A percentile compares a stretch with the other conserved stretches of the same genome.
phyloP scores from a whole-genome alignment of 1,140 invertebrate species.

The Antheraea mylitta region DNA sequence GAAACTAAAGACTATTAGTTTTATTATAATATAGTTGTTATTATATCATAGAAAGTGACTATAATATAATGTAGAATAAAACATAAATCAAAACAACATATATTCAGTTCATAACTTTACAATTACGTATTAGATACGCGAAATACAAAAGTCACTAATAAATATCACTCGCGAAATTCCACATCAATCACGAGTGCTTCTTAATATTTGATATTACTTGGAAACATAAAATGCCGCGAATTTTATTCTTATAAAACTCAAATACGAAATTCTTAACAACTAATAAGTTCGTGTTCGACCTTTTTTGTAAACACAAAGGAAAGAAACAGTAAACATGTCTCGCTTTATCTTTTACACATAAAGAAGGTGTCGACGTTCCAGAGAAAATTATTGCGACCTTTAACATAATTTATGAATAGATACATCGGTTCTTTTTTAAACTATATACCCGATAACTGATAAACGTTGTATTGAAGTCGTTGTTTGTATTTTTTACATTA shows the following conservation, averaged over 20 bases:
- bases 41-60: neutral
- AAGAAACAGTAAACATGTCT: neutral
- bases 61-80: neutral
- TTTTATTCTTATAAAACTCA: neutral
- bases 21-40: too few relatives aligned
- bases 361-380: neutral
- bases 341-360: neutral
- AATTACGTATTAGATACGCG: neutral
- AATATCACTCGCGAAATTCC: neutral
- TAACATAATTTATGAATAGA: neutral
- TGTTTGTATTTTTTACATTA: neutral
- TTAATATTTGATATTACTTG: slow-evolving; percentile 3
- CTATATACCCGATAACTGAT: neutral
- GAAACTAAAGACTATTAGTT: too few relatives aligned
- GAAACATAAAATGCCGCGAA: neutral
- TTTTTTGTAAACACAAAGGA: neutral
- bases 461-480: neutral
- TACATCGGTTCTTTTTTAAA: neutral
- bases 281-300: neutral
- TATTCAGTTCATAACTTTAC: neutral
- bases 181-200: slow-evolving; percentile 2
- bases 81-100: neutral
- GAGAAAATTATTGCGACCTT: neutral
- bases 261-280: neutral
- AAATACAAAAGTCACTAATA: neutral